Conservation (phyloP, 2,888 invertebrate genomes). For the Amblyjoppa proteus region DNA sequence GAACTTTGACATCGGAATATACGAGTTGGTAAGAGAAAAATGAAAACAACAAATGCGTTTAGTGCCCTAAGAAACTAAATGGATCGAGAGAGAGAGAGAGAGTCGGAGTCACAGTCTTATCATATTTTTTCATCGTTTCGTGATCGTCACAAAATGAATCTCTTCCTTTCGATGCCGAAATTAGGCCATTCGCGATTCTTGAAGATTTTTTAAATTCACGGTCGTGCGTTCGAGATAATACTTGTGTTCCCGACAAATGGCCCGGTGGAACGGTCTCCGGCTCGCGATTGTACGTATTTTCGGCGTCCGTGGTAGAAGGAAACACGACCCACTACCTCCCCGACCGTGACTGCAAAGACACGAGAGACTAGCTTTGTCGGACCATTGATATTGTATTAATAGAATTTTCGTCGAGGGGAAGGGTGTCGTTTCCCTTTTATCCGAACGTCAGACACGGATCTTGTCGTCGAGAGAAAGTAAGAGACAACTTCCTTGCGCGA, state of each 20-base stretch:
- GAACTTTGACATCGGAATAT: constrained; percentile 57
- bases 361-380: constrained; percentile 59
- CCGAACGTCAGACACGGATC: constrained; percentile 25
- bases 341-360: constrained; percentile 62
- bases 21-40: constrained; percentile 39
- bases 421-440: constrained; percentile 10
- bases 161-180: constrained; percentile 60
- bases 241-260: constrained; percentile 10
- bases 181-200: constrained; percentile 36
- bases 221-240: constrained; percentile 26
- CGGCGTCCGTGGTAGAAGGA: constrained; percentile 48
- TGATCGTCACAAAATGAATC: constrained; percentile 42
- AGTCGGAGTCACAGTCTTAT: constrained; percentile 36
- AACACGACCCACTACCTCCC: constrained; percentile 47
- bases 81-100: constrained; percentile 17
- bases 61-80: neutral
- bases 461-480: neutral
- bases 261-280: neutral
- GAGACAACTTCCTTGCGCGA: constrained; percentile 35
- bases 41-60: constrained; percentile 28
- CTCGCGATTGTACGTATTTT: constrained; percentile 51
- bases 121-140: constrained; percentile 50
- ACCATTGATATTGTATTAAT: constrained; percentile 68
- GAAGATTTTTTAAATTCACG: neutral
- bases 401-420: constrained; percentile 56